These are phyloP conservation scores for Drosophila affinis DNA, from an alignment of 2,888 invertebrate genomes.

Conservation along the genomic window DNA sequence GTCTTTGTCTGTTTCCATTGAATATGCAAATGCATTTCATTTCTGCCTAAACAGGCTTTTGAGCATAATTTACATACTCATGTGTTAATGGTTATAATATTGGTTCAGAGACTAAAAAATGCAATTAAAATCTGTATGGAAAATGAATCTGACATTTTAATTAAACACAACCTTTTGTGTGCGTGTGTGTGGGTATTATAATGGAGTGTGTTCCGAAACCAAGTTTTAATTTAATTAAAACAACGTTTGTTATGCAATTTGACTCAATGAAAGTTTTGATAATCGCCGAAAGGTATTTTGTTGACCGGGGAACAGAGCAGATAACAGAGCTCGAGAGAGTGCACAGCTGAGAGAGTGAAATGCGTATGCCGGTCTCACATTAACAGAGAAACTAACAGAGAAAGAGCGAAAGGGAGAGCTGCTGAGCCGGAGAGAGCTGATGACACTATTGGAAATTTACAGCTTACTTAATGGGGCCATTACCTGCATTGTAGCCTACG, in stretches of 20 bases:
- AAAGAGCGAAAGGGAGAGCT: background rate
- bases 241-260: slow-evolving; percentile 30
- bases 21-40: slow-evolving; percentile 64
- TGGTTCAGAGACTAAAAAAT: slow-evolving; percentile 33
- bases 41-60: slow-evolving; percentile 41
- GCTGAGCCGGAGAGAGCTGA: background rate
- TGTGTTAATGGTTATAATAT: slow-evolving; percentile 43
- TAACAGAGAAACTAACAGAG: background rate
- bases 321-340: background rate
- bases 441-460: background rate
- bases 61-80: background rate
- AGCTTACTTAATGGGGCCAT: background rate
- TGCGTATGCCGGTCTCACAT: background rate
- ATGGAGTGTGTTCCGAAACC: slow-evolving; percentile 28
- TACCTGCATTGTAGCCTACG: background rate
- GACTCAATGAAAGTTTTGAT: slow-evolving; percentile 19
- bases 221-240: slow-evolving; percentile 44
- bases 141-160: slow-evolving; percentile 62
- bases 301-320: background rate
- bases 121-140: slow-evolving; percentile 49
- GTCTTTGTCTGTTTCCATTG: slow-evolving; percentile 44
- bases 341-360: background rate
- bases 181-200: slow-evolving; percentile 15
- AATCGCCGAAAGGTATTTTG: slow-evolving; percentile 13
- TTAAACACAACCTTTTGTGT: slow-evolving; percentile 43